Conservation (phyloP, 2,888 invertebrate genomes). For the Onchidella celtica region DNA sequence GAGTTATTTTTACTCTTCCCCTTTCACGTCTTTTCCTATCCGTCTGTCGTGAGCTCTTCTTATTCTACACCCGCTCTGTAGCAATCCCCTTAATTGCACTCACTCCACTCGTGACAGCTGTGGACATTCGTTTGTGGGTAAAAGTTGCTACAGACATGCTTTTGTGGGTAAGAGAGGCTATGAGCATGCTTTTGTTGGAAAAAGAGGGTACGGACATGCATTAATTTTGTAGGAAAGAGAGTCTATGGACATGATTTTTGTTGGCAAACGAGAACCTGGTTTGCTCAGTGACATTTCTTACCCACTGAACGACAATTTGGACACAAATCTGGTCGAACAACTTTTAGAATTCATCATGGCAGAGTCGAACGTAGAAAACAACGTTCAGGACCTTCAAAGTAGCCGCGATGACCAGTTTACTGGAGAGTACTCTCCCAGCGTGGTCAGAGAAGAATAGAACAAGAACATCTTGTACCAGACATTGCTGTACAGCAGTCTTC, state of each 20-base stretch:
- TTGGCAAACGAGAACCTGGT: constrained; percentile 31
- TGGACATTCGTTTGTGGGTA: constrained; percentile 48
- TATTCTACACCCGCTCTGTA: too few relatives aligned
- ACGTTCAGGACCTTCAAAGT: too few relatives aligned
- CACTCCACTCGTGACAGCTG: too few relatives aligned
- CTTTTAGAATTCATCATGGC: neutral
- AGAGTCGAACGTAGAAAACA: neutral
- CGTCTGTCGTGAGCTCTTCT: too few relatives aligned
- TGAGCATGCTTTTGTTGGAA: constrained; percentile 29
- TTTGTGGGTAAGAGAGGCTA: constrained; percentile 38
- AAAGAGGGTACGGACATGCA: constrained; percentile 31
- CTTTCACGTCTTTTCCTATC: too few relatives aligned
- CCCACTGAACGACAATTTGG: neutral
- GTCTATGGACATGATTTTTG: constrained; percentile 42
- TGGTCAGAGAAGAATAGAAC: too few relatives aligned
- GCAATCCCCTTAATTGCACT: too few relatives aligned
- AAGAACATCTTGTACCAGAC: too few relatives aligned
- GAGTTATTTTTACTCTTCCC: too few relatives aligned
- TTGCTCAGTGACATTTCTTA: neutral
- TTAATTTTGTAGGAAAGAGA: constrained; percentile 45
- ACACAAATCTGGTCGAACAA: neutral
- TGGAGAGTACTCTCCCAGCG: too few relatives aligned
- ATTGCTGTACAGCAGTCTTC: too few relatives aligned
- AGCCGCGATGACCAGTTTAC: too few relatives aligned
- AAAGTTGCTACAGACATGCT: constrained; percentile 27